Evolutionary conservation across 2,888 invertebrate species (phyloP).

Genomic region (Pyrocoelia pectoralis): DNA sequence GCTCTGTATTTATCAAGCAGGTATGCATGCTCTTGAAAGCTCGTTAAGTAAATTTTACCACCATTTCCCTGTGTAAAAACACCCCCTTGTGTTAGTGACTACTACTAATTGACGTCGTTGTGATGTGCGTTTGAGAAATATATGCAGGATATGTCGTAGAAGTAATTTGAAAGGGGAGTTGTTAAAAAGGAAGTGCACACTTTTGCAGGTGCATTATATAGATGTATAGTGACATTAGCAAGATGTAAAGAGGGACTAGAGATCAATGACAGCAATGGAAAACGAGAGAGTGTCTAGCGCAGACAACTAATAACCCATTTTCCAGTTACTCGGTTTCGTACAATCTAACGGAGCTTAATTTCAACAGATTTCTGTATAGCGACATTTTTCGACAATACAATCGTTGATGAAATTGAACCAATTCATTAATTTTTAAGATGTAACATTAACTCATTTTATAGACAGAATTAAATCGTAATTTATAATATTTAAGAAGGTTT

Average conservation of each 20-base stretch:
- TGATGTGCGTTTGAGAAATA: constrained; percentile 10
- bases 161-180: not conserved
- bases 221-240: constrained; percentile 33
- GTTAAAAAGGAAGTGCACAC: constrained; percentile 20
- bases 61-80: constrained; percentile 12
- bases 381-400: constrained; percentile 43
- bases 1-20: constrained; percentile 4
- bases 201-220: constrained; percentile 31
- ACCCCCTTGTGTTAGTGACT: no score
- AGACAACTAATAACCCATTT: constrained; percentile 49
- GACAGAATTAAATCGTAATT: no score
- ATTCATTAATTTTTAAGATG: constrained; percentile 32
- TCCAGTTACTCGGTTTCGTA: constrained; percentile 43
- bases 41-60: constrained; percentile 21
- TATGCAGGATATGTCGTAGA: constrained; percentile 16
- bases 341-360: constrained; percentile 34
- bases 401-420: constrained; percentile 38
- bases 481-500: no score
- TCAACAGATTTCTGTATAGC: constrained; percentile 32
- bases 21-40: constrained; percentile 22
- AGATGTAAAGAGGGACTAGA: constrained; percentile 39
- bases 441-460: constrained; percentile 39
- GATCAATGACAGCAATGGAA: constrained; percentile 45
- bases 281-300: constrained; percentile 43
- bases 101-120: constrained; percentile 8